Conservation (phyloP, 1,140 invertebrate species). For the Drosophila sulfurigaster region DNA sequence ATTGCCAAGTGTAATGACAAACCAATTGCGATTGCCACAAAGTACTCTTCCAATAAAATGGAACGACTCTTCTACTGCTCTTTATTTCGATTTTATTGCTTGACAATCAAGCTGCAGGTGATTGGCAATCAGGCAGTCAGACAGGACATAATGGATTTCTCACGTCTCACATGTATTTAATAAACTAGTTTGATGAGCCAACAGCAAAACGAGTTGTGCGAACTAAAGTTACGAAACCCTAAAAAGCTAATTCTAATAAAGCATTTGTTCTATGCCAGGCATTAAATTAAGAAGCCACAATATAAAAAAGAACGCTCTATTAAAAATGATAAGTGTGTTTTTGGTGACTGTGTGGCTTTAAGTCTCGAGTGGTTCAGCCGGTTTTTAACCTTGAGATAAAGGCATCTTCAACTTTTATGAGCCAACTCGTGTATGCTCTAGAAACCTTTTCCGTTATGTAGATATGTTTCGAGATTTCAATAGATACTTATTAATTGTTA, state of each 20-base stretch:
- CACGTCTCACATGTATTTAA: no score
- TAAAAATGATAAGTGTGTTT: conserved; percentile 34
- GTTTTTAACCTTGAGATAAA: conserved; percentile 50
- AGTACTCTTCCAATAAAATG: conserved; percentile 16
- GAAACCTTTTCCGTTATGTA: conserved; percentile 10
- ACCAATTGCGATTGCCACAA: conserved; percentile 24
- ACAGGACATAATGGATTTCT: background rate
- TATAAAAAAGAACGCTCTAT: background rate
- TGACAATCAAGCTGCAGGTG: background rate
- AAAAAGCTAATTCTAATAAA: conserved; percentile 21
- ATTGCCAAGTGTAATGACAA: conserved; percentile 25
- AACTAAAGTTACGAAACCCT: conserved; percentile 7
- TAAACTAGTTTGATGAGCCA: conserved; percentile 5
- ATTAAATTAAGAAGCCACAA: conserved; percentile 23
- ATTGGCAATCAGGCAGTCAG: background rate
- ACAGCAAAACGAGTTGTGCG: conserved; percentile 19
- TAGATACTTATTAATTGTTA: background rate
- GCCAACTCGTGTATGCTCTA: conserved; percentile 36
- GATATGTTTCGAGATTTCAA: background rate
- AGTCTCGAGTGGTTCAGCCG: conserved; percentile 43
- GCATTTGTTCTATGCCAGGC: conserved; percentile 7
- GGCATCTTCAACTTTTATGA: conserved; percentile 15
- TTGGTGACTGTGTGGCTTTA: conserved; percentile 24
- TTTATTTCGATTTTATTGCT: conserved; percentile 17
- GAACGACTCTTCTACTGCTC: conserved; percentile 4